Base-by-base conservation (phyloP, 2,888 invertebrate species). In the Eupithecia dodoneata region DNA sequence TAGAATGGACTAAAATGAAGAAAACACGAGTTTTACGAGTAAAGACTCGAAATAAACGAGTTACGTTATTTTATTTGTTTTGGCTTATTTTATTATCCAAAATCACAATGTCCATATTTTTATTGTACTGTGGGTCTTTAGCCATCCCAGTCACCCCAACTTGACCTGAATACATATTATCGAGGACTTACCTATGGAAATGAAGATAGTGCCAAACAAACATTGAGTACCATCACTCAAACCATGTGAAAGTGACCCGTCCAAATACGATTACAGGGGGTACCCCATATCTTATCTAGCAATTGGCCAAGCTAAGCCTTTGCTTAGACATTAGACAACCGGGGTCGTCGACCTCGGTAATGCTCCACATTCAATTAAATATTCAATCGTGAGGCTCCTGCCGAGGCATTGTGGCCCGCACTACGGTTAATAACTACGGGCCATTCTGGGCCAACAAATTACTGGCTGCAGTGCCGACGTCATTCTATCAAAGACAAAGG, bases 301-400 rank as follows among this genome's bases (percentile, higher is more conserved):
- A 73, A 71, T 71, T 76, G 77, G 65, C 80, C 76, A 69, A 82
- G 81, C 85, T 85, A 81, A 52, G 78, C 80, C 82, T 85, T 83
- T 82, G 78, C 75, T 75, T 79, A 81, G 81, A 78, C 30, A 63
- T 75, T 79, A 81, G 81, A 78, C 30, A 63, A 63, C 9, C 10
- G 81, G 82, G 89, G 83, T 84, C 91, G 80, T 82, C 84, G 84
- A 90, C 88, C 91, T 81, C 85, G 79, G 63, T 18, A 59, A 84
- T 85, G 89, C 86, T 89, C 89, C 84, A 89, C 88, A 90, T 92
- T 91, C 89, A 91, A 93, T 94, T 91, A 93, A 93, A 92, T 90
- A 92, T 92, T 93, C 90, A 91, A 91, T 91, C 86, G 88, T 83
- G 83, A 84, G 84, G 84, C 85, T 83, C 86, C 83, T 87, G 88